Evolutionary conservation across 2,797 vertebrate species (phyloP).

Genomic region (Sebastes vulpes): DNA sequence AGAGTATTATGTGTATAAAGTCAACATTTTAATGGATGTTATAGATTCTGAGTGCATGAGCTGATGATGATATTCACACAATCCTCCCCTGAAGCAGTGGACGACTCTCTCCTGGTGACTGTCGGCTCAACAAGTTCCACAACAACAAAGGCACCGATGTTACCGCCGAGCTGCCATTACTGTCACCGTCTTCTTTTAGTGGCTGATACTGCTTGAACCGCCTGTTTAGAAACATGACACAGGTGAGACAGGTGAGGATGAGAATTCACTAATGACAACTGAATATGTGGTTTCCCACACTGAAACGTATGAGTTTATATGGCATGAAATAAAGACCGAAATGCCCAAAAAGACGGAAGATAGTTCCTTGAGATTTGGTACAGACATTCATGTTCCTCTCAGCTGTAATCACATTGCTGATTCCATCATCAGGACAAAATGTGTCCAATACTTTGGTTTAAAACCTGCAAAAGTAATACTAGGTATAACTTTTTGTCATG

Average conservation of each 20-base stretch:
- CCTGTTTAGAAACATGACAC: constrained; percentile 67
- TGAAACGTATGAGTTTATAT: not conserved
- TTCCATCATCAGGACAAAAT: not conserved
- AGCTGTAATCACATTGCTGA: not conserved
- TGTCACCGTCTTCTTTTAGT: constrained; percentile 70
- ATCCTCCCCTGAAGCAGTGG: constrained; percentile 88
- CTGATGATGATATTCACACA: constrained; percentile 75
- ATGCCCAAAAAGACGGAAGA: not conserved
- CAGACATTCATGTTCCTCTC: not conserved
- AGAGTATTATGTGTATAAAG: constrained; percentile 23
- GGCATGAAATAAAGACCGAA: not conserved
- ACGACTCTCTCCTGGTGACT: constrained; percentile 86
- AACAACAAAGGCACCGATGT: constrained; percentile 86
- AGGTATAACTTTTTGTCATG: not conserved
- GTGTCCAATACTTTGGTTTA: not conserved
- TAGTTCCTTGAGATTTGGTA: not conserved
- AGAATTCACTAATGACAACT: not conserved
- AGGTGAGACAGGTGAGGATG: not conserved
- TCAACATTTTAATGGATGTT: not conserved
- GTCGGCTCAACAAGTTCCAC: constrained; percentile 86
- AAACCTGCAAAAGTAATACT: not conserved
- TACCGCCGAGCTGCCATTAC: constrained; percentile 66
- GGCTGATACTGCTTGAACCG: constrained; percentile 86
- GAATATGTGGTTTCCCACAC: not conserved
- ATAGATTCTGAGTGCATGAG: constrained; percentile 3